Percentiles rank a stretch among this genome's conserved stretches.
Evolutionary conservation across 2,888 invertebrate species (phyloP).

Genomic region (Spatulosminthurus flaviceps): DNA sequence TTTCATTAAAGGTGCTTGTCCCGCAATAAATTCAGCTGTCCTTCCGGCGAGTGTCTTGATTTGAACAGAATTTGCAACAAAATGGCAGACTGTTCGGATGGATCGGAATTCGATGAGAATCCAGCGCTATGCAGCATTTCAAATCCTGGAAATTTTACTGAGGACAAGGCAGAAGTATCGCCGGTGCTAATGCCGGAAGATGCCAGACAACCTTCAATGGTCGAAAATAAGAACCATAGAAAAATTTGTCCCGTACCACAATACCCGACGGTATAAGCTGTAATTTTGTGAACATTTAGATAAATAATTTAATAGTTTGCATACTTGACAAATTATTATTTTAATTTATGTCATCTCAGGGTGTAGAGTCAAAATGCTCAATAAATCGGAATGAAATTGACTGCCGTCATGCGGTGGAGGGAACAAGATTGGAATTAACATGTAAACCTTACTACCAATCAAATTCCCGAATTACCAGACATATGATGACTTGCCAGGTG

Average conservation of each 20-base stretch:
- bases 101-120: neutral
- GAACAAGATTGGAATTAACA: neutral
- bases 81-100: slow-evolving; percentile 21
- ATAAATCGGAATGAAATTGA: neutral
- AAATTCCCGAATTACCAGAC: neutral
- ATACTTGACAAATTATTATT: no score
- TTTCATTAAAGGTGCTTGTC: neutral
- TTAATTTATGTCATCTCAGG: no score
- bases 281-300: no score
- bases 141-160: no score
- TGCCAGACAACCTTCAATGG: no score
- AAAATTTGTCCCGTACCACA: no score
- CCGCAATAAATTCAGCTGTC: slow-evolving; percentile 4
- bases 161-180: no score
- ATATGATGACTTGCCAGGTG: slow-evolving; percentile 15
- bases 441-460: slow-evolving; percentile 3
- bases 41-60: slow-evolving; percentile 18
- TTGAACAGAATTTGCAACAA: slow-evolving; percentile 22
- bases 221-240: no score
- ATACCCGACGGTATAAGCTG: no score
- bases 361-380: neutral
- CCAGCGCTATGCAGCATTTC: no score
- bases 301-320: no score
- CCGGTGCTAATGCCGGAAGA: no score
- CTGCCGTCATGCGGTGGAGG: neutral